Base-by-base conservation (phyloP, 2,113 vertebrate species). In the Bostrychus sinensis region DNA sequence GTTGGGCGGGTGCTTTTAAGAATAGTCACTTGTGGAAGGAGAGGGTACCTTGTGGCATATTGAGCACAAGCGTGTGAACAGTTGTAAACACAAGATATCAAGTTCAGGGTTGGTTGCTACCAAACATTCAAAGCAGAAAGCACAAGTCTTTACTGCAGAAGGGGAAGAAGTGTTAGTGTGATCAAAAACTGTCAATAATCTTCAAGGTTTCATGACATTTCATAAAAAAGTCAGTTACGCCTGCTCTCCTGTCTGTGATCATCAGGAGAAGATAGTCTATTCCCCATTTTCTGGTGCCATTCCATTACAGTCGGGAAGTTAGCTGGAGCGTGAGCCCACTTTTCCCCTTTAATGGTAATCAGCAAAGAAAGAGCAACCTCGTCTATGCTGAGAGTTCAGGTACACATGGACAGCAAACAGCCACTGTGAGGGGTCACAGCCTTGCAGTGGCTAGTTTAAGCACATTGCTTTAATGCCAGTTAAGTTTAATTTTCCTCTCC, bases 41-140 rank as follows among this genome's bases (percentile, higher is more conserved):
- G 58, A 56, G n/a, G n/a, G n/a, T n/a, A n/a, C n/a, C n/a, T n/a
- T 25, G 63, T 72, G 75, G 69, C 58, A 59, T 57, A 56, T 62
- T 66, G 76, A 83, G 81, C 83, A 87, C 84, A 86, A 87, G 83
- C 80, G 76, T 80, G 79, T 80, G 70, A 78, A 78, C 55, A 61
- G 72, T 69, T 78, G 88, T 85, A 85, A 89, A 83, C 81, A 83
- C 78, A 74, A 72, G 70, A 77, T 73, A 81, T 82, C 71, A 79
- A 86, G 82, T 87, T 51, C 87, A 88, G 78, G 77, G 75, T 62
- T 72, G 85, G 82, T 88, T 82, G 85, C 81, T 88, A 91, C 85
- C 79, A 88, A 90, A 91, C 90, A 92, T 89, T 93, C 89, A 91
- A 81, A 91, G 89, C 91, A 90, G 76, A 88, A 88, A 87, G 82